Evolutionary conservation across 2,797 vertebrate genomes (phyloP), one percentile per base, ranked within the genome.

Genomic region (Pseudochaenichthys georgianus): DNA sequence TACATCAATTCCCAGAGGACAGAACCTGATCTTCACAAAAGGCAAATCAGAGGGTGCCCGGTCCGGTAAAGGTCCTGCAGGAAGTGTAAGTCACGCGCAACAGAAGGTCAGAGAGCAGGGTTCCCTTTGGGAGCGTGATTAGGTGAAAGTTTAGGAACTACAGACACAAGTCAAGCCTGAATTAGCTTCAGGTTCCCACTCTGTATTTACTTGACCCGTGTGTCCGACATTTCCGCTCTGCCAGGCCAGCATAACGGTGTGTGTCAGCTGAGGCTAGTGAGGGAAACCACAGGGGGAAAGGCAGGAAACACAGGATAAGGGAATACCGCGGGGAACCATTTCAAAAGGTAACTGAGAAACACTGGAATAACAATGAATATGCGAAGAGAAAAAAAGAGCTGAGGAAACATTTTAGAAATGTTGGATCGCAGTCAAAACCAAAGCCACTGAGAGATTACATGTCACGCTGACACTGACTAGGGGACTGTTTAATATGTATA

Each of bases 181-280:
- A 48, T 77, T 46, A 65, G 81, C 75, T 77, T 89, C 81, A 85
- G 81, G 87, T 90, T 92, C 81, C 84, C 69, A n/a, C 70, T 87
- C 64, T 61, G 72, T 90, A 88, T 93, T 92, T 91, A 84, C 82
- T 78, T 91, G 87, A 93, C 83, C 89, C 66, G 85, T 70, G 81
- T 76, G 81, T 88, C 77, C 57, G 77, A 91, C 87, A 86, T 63
- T 88, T 89, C 82, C 77, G 75, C 76, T 81, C 47, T 47, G 75
- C 21, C 74, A 66, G 80, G 82, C 21, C 59, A 78, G 51, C 53
- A 75, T 72, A 82, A 83, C 51, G 21, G 16, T 21, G 58, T 38
- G 15, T 72, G 83, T 89, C 88, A 79, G 70, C 76, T 87, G 73
- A 90, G 85, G 87, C 89, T 81, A 82, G 84, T 54, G 88, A 73